These are phyloP conservation scores for Arctia plantaginis DNA, from an alignment of 2,888 invertebrate genomes.

Conservation along the genomic window DNA sequence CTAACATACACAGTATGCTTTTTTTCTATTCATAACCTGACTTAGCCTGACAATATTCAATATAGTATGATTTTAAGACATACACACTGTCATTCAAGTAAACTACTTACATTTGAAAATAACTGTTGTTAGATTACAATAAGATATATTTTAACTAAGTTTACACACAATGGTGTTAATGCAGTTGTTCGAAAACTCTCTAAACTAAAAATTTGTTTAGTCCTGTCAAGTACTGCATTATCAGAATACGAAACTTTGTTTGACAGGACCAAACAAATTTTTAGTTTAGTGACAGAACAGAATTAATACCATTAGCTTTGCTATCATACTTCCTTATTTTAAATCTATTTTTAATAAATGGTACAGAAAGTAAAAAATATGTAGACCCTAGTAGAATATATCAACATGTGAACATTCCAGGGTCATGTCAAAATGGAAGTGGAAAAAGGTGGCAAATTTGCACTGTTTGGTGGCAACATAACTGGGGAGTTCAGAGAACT, in stretches of 20 bases:
- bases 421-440: conserved; percentile 93
- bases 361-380: too few relatives aligned
- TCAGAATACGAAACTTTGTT: too few relatives aligned
- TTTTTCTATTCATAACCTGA: not conserved
- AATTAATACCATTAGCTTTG: too few relatives aligned
- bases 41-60: not conserved
- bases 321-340: too few relatives aligned
- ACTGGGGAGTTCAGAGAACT: conserved; percentile 95
- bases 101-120: not conserved
- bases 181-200: too few relatives aligned
- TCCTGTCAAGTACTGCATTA: too few relatives aligned
- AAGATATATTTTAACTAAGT: not conserved
- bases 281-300: too few relatives aligned
- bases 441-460: conserved; percentile 94
- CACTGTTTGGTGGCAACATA: conserved; percentile 97
- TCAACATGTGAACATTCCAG: conserved; percentile 64
- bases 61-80: not conserved
- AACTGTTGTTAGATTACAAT: not conserved
- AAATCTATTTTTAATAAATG: too few relatives aligned
- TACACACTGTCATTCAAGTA: not conserved
- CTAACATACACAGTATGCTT: not conserved
- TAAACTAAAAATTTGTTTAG: too few relatives aligned
- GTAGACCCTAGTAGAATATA: not conserved
- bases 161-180: not conserved
- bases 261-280: too few relatives aligned